phyloP scores from a whole-genome alignment of 2,113 vertebrate species.

The Edolisoma coerulescens region DNA sequence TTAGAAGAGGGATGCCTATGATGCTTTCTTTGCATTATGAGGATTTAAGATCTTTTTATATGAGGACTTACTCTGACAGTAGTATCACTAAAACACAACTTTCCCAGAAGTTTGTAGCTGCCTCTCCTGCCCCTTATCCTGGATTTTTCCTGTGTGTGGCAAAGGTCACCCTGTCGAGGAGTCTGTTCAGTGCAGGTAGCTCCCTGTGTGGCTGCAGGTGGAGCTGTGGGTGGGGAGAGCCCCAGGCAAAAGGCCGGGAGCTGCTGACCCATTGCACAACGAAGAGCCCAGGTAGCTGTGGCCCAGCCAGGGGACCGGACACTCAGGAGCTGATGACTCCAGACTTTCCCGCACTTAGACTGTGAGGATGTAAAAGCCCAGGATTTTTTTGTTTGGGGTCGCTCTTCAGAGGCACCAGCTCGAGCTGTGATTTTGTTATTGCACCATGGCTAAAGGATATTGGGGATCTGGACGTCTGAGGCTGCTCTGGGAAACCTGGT shows the following conservation, averaged over 20 bases:
- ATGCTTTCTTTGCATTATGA: not conserved
- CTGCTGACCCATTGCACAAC: not conserved
- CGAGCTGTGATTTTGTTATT: not conserved
- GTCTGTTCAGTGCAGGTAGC: not conserved
- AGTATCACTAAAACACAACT: not conserved
- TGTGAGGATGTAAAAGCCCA: not conserved
- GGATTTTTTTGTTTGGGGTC: not conserved
- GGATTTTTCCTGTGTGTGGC: not conserved
- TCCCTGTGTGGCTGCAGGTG: not conserved
- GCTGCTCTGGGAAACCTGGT: not conserved
- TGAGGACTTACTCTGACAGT: not conserved
- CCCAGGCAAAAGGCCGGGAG: rapidly evolving
- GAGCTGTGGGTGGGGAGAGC: not conserved
- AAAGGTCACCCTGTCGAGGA: not conserved
- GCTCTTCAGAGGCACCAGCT: not conserved
- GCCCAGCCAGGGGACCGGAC: not conserved
- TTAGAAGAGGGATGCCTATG: not conserved
- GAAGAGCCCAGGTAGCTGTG: too few relatives aligned
- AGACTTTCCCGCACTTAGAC: not conserved
- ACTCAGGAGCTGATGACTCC: not conserved
- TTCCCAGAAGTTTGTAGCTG: not conserved
- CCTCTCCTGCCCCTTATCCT: not conserved
- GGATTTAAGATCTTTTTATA: not conserved
- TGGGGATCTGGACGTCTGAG: not conserved
- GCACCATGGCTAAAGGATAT: not conserved